phyloP scores from a whole-genome alignment of 2,888 invertebrate species.

The Belgica antarctica region DNA sequence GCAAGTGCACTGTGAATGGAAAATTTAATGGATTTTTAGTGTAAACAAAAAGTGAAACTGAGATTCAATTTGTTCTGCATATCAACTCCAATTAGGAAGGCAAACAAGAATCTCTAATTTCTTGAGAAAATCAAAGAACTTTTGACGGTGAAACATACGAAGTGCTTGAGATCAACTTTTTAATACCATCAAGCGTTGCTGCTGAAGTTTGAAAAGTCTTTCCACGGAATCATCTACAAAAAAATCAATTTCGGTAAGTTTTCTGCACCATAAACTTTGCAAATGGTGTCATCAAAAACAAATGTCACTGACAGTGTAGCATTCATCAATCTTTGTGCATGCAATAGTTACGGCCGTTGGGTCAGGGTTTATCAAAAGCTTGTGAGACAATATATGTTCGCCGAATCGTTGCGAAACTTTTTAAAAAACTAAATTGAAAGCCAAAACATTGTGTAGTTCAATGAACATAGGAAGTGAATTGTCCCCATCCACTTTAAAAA shows the following conservation, averaged over 20 bases:
- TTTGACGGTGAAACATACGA: not conserved
- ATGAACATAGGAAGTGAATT: too few relatives aligned
- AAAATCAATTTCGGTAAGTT: slow-evolving; percentile 24
- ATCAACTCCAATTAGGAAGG: too few relatives aligned
- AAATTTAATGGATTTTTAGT: slow-evolving; percentile 33
- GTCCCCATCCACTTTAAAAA: too few relatives aligned
- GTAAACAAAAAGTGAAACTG: slow-evolving; percentile 5
- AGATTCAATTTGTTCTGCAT: too few relatives aligned
- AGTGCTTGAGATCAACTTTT: not conserved
- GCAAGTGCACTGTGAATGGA: not conserved
- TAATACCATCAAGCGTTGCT: not conserved
- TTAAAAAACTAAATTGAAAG: too few relatives aligned
- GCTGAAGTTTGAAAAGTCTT: slow-evolving; percentile 5
- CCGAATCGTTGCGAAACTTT: too few relatives aligned
- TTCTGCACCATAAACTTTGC: slow-evolving; percentile 13
- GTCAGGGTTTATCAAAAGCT: too few relatives aligned
- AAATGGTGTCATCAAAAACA: not conserved
- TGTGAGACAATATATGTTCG: too few relatives aligned
- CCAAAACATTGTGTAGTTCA: too few relatives aligned
- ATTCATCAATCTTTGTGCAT: too few relatives aligned
- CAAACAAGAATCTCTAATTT: not conserved
- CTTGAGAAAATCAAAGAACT: slow-evolving; percentile 1
- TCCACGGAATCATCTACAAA: not conserved
- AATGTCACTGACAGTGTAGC: not conserved
- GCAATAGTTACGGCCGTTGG: too few relatives aligned